Percentiles rank a stretch among this genome's conserved stretches.
Evolutionary conservation across 2,797 vertebrate species (phyloP).

Genomic region (Eupleurogrammus muticus): DNA sequence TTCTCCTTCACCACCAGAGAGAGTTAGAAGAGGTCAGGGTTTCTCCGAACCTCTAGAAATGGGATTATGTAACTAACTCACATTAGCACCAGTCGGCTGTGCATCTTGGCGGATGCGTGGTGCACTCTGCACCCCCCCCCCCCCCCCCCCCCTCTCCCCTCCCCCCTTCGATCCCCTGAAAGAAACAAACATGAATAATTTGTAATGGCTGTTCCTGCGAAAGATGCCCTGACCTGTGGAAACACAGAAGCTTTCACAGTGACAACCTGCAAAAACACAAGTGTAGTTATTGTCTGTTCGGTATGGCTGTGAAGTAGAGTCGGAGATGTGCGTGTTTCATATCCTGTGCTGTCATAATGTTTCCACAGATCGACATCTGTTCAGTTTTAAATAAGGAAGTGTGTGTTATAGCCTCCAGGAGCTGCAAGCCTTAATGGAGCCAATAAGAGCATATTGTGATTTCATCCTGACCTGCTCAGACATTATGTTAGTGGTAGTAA

Average conservation of each 20-base stretch:
- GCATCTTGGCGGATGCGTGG: conserved; percentile 38
- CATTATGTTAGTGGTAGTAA: not conserved
- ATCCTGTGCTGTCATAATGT: conserved; percentile 15
- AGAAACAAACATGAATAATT: conserved; percentile 77
- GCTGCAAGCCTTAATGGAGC: conserved; percentile 34
- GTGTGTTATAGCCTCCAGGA: conserved; percentile 18
- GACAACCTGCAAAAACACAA: conserved; percentile 54
- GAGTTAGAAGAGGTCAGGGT: conserved; percentile 43
- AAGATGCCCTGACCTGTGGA: conserved; percentile 61
- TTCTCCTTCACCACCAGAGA: not conserved
- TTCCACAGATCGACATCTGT: conserved; percentile 26
- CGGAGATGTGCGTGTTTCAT: not conserved
- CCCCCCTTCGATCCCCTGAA: conserved; percentile 38
- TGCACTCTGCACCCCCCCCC: conserved; percentile 56
- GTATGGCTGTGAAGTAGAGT: not conserved
- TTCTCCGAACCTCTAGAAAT: conserved; percentile 65
- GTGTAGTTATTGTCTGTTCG: conserved; percentile 19
- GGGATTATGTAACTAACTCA: conserved; percentile 72
- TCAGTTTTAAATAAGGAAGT: conserved; percentile 41
- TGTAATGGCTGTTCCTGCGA: conserved; percentile 71
- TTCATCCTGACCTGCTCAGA: not conserved
- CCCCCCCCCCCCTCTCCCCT: not conserved
- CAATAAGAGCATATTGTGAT: not conserved
- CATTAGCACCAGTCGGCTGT: conserved; percentile 64
- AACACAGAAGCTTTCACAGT: conserved; percentile 64